A percentile compares a stretch with the other conserved stretches of the same genome.
phyloP scores from a whole-genome alignment of 2,888 invertebrate genomes.

The Erebia ligea region DNA sequence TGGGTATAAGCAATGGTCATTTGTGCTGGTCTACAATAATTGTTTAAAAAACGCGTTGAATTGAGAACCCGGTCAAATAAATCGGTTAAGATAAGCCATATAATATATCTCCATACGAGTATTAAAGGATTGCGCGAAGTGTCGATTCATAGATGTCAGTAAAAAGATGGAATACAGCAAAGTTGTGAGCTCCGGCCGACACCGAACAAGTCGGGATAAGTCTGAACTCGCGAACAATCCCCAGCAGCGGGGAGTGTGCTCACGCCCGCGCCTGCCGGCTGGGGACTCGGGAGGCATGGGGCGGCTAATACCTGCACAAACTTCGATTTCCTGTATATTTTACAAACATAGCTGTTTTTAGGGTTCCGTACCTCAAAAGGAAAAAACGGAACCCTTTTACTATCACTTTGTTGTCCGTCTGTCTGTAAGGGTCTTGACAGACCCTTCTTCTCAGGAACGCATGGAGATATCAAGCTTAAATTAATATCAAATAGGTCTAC shows the following conservation, averaged over 20 bases:
- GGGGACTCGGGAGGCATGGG: neutral
- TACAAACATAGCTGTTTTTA: neutral
- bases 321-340: neutral
- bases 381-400: too few species aligned
- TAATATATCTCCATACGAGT: neutral
- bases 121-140: neutral
- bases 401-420: too few species aligned
- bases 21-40: too few species aligned
- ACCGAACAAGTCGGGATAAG: neutral
- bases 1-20: too few species aligned
- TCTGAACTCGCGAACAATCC: slow-evolving; percentile 5
- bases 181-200: slow-evolving; percentile 2
- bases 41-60: too few species aligned
- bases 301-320: slow-evolving; percentile 1
- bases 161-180: slow-evolving; percentile 1
- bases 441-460: too few species aligned
- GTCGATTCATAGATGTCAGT: neutral
- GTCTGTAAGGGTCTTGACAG: too few species aligned
- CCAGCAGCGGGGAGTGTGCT: slow-evolving; percentile 1
- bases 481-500: too few species aligned
- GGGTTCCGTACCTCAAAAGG: too few species aligned
- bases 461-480: too few species aligned
- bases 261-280: neutral
- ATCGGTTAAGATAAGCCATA: neutral
- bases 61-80: too few species aligned